Evolutionary conservation across 2,113 vertebrate species (phyloP).

Genomic region (Eretmochelys imbricata): DNA sequence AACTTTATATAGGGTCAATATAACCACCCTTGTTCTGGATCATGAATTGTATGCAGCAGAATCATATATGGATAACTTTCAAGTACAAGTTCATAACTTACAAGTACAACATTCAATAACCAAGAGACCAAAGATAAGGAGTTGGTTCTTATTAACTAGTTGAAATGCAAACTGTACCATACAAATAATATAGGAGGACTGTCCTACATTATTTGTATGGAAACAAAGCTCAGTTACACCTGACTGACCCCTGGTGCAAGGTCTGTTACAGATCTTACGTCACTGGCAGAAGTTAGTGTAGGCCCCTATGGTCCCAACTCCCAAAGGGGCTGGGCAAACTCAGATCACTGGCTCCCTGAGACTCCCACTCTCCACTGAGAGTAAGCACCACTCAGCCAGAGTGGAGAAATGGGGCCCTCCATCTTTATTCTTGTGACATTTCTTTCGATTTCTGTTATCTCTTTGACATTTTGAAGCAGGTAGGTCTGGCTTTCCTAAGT

Average conservation of each 20-base stretch:
- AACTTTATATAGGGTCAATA: constrained; percentile 2
- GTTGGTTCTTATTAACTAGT: background rate
- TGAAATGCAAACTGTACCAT: rapidly evolving
- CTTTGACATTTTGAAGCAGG: rapidly evolving
- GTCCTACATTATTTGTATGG: background rate
- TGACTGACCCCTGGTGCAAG: background rate
- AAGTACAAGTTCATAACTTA: constrained; percentile 24
- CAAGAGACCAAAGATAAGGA: constrained; percentile 5
- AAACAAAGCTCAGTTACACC: background rate
- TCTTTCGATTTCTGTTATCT: background rate
- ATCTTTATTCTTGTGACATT: background rate
- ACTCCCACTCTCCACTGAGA: background rate
- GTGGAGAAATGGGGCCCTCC: background rate
- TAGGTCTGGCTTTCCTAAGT: background rate
- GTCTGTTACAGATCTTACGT: background rate
- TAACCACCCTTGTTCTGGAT: constrained; percentile 17
- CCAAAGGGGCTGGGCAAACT: background rate
- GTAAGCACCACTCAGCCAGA: rapidly evolving
- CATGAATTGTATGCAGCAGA: background rate
- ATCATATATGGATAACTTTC: constrained; percentile 36
- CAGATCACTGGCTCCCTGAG: background rate
- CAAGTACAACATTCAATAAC: constrained; percentile 3
- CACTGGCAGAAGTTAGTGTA: background rate
- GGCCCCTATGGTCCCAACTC: background rate
- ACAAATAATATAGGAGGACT: background rate